phyloP scores from a whole-genome alignment of 2,113 vertebrate genomes.

The Elgaria multicarinata region DNA sequence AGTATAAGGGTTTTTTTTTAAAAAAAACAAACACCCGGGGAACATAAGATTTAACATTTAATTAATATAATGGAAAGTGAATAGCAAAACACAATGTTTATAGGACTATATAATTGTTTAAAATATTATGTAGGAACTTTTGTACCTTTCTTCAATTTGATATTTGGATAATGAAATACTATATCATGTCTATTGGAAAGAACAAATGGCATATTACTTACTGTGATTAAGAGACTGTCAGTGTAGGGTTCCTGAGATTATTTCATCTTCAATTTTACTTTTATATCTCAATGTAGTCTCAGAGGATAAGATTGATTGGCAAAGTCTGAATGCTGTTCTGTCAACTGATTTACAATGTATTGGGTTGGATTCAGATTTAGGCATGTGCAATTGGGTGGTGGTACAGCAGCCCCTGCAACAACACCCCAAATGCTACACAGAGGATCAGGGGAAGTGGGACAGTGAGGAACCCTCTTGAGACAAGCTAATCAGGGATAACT shows the following conservation, averaged over 20 bases:
- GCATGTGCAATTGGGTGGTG: too few species aligned
- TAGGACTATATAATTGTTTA: background rate
- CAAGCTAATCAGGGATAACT: background rate
- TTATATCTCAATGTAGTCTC: background rate
- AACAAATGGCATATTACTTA: background rate
- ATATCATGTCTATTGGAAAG: background rate
- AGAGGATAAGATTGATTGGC: background rate
- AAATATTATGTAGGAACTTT: background rate
- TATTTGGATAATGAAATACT: background rate
- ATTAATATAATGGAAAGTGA: conserved; percentile 16
- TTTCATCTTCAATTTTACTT: background rate
- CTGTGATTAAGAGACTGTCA: background rate
- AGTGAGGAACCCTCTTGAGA: background rate
- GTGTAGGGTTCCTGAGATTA: background rate
- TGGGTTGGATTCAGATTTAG: too few species aligned
- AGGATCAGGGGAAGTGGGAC: background rate
- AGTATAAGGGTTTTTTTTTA: background rate
- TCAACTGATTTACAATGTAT: background rate
- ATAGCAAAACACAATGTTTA: background rate
- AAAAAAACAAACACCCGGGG: too few species aligned
- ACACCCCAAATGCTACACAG: background rate
- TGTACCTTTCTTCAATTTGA: background rate
- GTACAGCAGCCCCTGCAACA: too few species aligned
- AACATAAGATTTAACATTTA: background rate
- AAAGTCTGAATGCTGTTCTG: background rate